These are phyloP conservation scores for Cryptotermes secundus DNA, from an alignment of 1,140 invertebrate genomes.

Conservation along the genomic window DNA sequence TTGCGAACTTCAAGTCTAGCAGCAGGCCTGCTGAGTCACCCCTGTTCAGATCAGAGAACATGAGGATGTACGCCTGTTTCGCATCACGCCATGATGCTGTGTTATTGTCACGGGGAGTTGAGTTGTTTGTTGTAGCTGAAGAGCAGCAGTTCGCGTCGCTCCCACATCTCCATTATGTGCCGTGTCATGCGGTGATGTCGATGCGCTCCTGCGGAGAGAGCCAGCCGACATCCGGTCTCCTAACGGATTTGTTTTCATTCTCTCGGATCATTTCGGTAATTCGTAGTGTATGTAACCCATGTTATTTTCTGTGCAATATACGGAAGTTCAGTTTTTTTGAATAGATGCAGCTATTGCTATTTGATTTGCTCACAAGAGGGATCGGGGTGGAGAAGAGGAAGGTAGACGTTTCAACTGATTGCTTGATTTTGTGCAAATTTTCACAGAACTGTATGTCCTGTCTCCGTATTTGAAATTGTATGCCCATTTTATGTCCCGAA, in stretches of 20 bases:
- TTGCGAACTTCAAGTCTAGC: background rate
- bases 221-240: background rate
- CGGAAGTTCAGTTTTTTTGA: background rate
- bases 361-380: background rate
- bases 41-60: background rate
- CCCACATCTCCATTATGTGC: background rate
- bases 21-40: background rate
- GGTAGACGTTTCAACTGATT: background rate
- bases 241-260: conserved; percentile 16
- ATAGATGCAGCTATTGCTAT: background rate
- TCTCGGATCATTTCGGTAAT: background rate
- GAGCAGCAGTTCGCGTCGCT: background rate
- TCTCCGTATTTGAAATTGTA: background rate
- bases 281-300: background rate
- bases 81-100: background rate
- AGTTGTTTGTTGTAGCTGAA: conserved; percentile 4
- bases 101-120: background rate
- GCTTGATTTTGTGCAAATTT: background rate
- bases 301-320: background rate
- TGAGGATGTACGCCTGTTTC: conserved; percentile 2
- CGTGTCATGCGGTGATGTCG: background rate
- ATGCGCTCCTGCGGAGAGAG: background rate
- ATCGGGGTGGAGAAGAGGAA: background rate
- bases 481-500: background rate
- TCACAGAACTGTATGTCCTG: background rate